These are phyloP conservation scores for Actinernus sp. DNA, from an alignment of 92 coral and sea anemone genomes.

Conservation along the genomic window DNA sequence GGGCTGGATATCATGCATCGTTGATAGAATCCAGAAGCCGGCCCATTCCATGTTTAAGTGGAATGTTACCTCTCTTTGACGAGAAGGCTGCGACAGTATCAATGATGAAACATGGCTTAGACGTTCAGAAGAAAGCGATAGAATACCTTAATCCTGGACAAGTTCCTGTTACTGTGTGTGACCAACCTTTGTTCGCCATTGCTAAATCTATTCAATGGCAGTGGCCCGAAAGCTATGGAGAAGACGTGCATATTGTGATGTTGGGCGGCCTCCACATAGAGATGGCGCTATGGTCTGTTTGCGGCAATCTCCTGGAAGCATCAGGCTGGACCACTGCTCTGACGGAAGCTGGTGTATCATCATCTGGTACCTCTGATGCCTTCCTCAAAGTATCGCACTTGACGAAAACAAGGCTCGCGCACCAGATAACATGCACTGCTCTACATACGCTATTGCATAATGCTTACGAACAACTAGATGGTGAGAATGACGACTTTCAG, in stretches of 20 bases:
- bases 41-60: conserved; percentile 54
- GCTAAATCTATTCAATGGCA: conserved; percentile 69
- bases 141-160: conserved; percentile 50
- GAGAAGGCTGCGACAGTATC: conserved; percentile 57
- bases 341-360: too few relatives aligned
- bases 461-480: too few relatives aligned
- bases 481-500: too few relatives aligned
- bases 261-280: conserved; percentile 63
- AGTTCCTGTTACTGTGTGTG: conserved; percentile 42
- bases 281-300: conserved; percentile 61
- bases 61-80: conserved; percentile 38
- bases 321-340: conserved; percentile 77
- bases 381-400: conserved; percentile 51
- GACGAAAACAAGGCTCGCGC: too few relatives aligned
- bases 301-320: conserved; percentile 72
- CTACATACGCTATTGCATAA: too few relatives aligned
- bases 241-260: conserved; percentile 59
- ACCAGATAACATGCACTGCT: too few relatives aligned
- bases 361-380: too few relatives aligned
- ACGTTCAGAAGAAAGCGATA: conserved; percentile 36
- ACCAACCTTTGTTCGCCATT: conserved; percentile 72
- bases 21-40: conserved; percentile 7
- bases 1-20: conserved; percentile 68
- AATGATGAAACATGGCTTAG: conserved; percentile 75
- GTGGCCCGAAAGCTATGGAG: conserved; percentile 72